Conservation (phyloP, 2,113 vertebrate genomes). For the Cyanistes caeruleus region DNA sequence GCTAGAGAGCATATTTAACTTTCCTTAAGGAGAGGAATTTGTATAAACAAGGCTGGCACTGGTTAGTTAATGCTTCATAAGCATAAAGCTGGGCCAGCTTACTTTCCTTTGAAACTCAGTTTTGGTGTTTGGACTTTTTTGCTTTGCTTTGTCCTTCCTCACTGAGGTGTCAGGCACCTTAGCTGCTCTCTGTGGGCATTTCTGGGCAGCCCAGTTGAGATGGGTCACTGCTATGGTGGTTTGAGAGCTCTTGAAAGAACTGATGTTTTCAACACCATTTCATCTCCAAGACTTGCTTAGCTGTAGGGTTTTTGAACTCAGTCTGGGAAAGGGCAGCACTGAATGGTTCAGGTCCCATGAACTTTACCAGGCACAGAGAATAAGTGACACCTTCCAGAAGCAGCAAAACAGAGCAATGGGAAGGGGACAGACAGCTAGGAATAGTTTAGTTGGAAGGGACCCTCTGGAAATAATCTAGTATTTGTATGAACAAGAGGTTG, state of each 20-base stretch:
- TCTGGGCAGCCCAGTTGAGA: background rate
- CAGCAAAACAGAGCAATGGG: background rate
- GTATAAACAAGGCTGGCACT: background rate
- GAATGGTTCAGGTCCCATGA: background rate
- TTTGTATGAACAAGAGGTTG: background rate
- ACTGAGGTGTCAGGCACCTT: background rate
- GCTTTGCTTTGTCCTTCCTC: background rate
- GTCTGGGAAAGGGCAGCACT: background rate
- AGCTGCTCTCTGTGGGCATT: background rate
- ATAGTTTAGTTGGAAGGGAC: background rate
- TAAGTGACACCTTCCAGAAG: accelerated
- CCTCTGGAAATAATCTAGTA: background rate
- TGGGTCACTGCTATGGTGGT: background rate
- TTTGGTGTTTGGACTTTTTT: background rate
- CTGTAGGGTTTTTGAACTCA: background rate
- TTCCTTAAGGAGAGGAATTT: background rate
- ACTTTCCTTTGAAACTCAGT: background rate
- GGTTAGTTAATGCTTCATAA: background rate
- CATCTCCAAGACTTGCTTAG: background rate
- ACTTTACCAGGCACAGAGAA: background rate
- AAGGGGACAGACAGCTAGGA: background rate
- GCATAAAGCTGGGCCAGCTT: background rate
- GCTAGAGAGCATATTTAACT: background rate
- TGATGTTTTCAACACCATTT: background rate
- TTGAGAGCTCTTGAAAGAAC: background rate